phyloP scores from a whole-genome alignment of 1,140 invertebrate species.

The Ceratina calcarata region DNA sequence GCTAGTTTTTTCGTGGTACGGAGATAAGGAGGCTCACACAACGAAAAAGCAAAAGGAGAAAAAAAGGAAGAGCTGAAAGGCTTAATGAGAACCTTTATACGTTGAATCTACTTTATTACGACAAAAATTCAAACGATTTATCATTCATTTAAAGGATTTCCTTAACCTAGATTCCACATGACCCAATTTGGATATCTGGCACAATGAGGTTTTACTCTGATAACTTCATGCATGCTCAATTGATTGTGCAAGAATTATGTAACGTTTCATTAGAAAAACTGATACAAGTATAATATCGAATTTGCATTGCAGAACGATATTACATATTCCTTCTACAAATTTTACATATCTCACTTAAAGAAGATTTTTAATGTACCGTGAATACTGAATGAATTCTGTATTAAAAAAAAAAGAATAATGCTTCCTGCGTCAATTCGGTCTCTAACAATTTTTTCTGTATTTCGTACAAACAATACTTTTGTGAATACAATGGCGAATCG shows the following conservation, averaged over 20 bases:
- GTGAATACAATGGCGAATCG: slow-evolving; percentile 6
- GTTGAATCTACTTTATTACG: not conserved
- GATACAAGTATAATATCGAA: too few species aligned
- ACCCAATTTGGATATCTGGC: not conserved
- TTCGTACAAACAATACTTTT: not conserved
- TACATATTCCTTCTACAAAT: too few species aligned
- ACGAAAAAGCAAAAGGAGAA: not conserved
- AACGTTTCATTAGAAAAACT: not conserved
- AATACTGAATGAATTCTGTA: too few species aligned
- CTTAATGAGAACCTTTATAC: not conserved
- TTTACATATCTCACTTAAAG: too few species aligned
- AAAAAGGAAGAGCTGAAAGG: not conserved
- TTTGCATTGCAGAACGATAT: too few species aligned
- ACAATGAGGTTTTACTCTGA: not conserved
- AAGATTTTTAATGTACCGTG: too few species aligned
- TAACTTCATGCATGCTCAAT: not conserved
- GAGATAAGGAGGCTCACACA: not conserved
- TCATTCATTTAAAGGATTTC: not conserved
- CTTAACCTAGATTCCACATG: not conserved
- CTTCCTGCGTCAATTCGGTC: too few species aligned
- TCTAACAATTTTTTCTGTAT: too few species aligned
- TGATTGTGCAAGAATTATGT: not conserved
- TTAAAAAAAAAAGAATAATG: not conserved
- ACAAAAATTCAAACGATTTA: slow-evolving; percentile 12
- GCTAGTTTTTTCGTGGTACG: not conserved